phyloP scores from a whole-genome alignment of 2,888 invertebrate genomes.

The Muschampia staudingeri region DNA sequence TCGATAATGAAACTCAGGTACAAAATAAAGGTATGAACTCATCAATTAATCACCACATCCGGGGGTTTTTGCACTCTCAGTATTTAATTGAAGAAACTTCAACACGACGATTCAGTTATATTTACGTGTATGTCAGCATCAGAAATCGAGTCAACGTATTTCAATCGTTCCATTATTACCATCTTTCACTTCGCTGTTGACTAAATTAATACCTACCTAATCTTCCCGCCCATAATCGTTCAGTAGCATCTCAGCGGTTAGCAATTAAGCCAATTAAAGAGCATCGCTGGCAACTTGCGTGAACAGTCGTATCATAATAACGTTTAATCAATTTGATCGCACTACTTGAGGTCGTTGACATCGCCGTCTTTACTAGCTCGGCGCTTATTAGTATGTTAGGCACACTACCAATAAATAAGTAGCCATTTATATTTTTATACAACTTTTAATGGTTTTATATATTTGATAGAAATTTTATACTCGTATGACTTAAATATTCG shows the following conservation, averaged over 20 bases:
- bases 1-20: neutral
- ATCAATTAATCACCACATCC: slow-evolving; percentile 11
- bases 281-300: slow-evolving; percentile 79
- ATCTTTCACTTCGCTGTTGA: slow-evolving; percentile 3
- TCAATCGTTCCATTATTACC: slow-evolving; percentile 27
- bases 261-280: slow-evolving; percentile 87
- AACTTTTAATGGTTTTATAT: neutral
- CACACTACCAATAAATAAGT: slow-evolving; percentile 26
- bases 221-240: slow-evolving; percentile 51
- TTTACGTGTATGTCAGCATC: neutral
- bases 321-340: slow-evolving; percentile 86
- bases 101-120: neutral
- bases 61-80: neutral
- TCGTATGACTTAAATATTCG: too few relatives aligned
- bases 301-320: slow-evolving; percentile 83
- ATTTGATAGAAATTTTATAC: neutral
- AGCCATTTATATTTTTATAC: slow-evolving; percentile 30
- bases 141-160: slow-evolving; percentile 10
- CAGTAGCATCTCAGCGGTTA: slow-evolving; percentile 64
- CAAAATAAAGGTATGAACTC: neutral
- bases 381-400: slow-evolving; percentile 42
- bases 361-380: slow-evolving; percentile 1
- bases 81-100: slow-evolving; percentile 18
- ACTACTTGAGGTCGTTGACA: slow-evolving; percentile 77
- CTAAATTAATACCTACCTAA: slow-evolving; percentile 37